phyloP scores from a whole-genome alignment of 2,797 vertebrate species.

The Vipera latastei region DNA sequence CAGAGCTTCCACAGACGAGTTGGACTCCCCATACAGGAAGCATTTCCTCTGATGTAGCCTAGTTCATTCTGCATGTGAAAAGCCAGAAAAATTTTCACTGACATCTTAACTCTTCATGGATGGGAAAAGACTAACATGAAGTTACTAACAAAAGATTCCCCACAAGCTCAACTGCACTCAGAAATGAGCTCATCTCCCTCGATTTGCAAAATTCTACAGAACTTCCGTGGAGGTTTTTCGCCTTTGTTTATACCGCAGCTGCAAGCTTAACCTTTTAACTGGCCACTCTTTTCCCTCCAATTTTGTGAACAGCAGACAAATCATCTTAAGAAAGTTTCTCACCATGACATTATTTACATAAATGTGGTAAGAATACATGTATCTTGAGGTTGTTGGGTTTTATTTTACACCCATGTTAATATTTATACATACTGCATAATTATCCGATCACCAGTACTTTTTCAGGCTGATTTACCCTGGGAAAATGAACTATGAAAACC shows the following conservation, averaged over 20 bases:
- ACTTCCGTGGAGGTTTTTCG: neutral
- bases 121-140: too few relatives aligned
- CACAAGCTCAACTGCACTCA: neutral
- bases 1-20: neutral
- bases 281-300: neutral
- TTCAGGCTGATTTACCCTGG: neutral
- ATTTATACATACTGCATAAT: neutral
- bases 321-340: neutral
- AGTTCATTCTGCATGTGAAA: neutral
- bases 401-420: slow-evolving; percentile 8
- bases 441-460: neutral
- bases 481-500: neutral
- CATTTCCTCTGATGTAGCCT: neutral
- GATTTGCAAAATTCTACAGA: neutral
- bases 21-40: neutral
- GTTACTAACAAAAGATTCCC: neutral
- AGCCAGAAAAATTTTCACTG: neutral
- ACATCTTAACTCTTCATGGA: neutral
- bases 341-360: neutral
- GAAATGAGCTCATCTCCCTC: neutral
- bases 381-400: neutral
- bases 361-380: neutral
- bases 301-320: neutral
- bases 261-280: neutral
- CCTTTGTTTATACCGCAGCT: neutral